Evolutionary conservation across 1,140 invertebrate species (phyloP), one percentile per base, ranked within the genome.

Genomic region (Drosophila fuyamai): DNA sequence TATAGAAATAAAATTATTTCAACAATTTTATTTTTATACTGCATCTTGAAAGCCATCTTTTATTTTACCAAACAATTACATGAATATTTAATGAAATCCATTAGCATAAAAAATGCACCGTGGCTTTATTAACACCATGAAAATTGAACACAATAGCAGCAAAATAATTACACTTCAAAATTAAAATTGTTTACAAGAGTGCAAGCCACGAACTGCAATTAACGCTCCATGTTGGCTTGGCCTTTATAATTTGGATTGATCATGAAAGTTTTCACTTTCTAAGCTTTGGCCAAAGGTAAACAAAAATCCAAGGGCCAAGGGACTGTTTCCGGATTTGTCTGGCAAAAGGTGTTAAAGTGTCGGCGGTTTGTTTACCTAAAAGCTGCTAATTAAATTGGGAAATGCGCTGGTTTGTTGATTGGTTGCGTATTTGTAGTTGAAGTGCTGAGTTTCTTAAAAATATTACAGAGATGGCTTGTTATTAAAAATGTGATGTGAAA

Each of bases 241-340:
- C n/a, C 50, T 38, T 57, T 76, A 40, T 58, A 66, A 75, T 66
- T 75, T 66, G 41, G 60, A 38, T 59, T 75, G 38, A 58, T 58
- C 71, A 63, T 44, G 59, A 41, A 65, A 53, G 53, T 57, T 76
- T 76, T 76, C 73, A 76, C 73, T 76, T 76, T 76, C 73, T 76
- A 76, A 76, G 73, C 61, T 44, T 32, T 7, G 35, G 14, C 53
- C 8, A 46, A 56, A 74, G 8, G 36, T 61, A 73, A 61, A 53
- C 55, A 44, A 47, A 40, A 40, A 29, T 23, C 12, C 13, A 41
- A 72, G 47, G 41, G 68, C 40, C 41, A 9, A 32, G 10, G 1
- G 32, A 38, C n/a, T 46, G 36, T 75, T 73, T 62, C 68, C 70
- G 72, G 71, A 65, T 63, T 56, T 29, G n/a, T 44, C 63, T 63